phyloP scores from a whole-genome alignment of 2,888 invertebrate genomes.

The Cabera pusaria region DNA sequence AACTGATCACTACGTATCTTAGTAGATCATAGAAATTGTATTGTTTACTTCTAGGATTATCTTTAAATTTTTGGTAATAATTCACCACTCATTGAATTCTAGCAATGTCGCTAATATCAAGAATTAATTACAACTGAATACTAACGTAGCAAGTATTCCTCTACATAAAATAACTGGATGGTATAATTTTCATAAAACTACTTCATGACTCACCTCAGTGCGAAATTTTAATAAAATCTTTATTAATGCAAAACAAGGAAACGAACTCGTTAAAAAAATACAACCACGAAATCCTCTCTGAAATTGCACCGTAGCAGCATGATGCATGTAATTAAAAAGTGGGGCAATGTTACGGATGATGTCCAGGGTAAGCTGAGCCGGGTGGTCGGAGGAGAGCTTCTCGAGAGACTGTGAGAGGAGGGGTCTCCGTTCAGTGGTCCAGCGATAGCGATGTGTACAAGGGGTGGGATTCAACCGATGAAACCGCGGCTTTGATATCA shows the following conservation, averaged over 20 bases:
- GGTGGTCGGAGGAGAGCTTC: neutral
- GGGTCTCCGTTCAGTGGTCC: constrained; percentile 28
- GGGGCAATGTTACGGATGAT: constrained; percentile 51
- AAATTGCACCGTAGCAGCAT: constrained; percentile 61
- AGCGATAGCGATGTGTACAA: constrained; percentile 19
- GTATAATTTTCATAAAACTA: no score
- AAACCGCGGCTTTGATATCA: constrained; percentile 64
- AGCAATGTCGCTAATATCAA: no score
- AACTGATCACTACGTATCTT: no score
- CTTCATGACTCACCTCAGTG: neutral
- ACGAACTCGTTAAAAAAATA: constrained; percentile 6
- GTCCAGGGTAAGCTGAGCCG: constrained; percentile 40
- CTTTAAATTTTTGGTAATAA: no score
- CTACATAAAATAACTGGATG: no score
- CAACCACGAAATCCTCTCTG: constrained; percentile 65
- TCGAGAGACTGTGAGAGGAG: neutral
- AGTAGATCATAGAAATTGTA: no score
- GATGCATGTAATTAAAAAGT: constrained; percentile 78
- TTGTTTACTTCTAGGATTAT: no score
- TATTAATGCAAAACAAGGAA: constrained; percentile 9
- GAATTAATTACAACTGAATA: no score
- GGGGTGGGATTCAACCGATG: constrained; percentile 41
- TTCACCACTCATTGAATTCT: no score
- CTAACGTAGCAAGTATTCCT: no score
- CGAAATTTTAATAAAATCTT: constrained; percentile 2